Evolutionary conservation across 2,113 vertebrate species (phyloP), one percentile per base, ranked within the genome.

Genomic region (Lophura nycthemera): DNA sequence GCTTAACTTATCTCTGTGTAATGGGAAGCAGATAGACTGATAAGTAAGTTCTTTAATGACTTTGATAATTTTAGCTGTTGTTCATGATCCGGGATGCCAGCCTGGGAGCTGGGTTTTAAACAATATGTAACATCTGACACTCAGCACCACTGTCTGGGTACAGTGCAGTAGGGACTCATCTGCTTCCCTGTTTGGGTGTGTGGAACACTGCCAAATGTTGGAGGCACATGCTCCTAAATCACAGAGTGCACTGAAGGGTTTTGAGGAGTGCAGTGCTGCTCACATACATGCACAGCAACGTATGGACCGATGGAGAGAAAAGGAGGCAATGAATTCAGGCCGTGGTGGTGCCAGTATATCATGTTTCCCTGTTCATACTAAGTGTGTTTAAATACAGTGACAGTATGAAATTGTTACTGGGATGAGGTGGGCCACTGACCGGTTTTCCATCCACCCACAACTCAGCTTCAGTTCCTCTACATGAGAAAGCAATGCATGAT

Each of bases 41-140:
- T 97, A 96, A 96, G 92, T 65, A 97, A 97, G 85, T 96, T 98
- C 87, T 96, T 94, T 96, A 97, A 98, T 95, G 97, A 93, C 93
- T 97, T 98, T 92, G 90, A 10, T 96, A 95, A 91, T 96, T 97
- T 82, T 66, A 78, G 83, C 96, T 77, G 81, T 97, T 96, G 91
- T 57, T 96, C 92, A 88, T 96, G 95, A 90, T 84, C 87, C 57
- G 91, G 92, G 97, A 87, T 3, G 11, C 57, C 77, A 95, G 86
- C 42, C 67, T 40, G 71, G 84, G 89, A 91, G 19, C 61, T 80
- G 92, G 74, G 79, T 77, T 97, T 90, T 91, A 81, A 95, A 47
- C 20, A 66, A 36, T 65, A 38, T 3, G 27, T 89, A 79, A 92
- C 92, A 86, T 19, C 71, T 63, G 30, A 88, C 71, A 7, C 65